Conservation (phyloP, 1,140 invertebrate species). For the Mylabris phalerata region DNA sequence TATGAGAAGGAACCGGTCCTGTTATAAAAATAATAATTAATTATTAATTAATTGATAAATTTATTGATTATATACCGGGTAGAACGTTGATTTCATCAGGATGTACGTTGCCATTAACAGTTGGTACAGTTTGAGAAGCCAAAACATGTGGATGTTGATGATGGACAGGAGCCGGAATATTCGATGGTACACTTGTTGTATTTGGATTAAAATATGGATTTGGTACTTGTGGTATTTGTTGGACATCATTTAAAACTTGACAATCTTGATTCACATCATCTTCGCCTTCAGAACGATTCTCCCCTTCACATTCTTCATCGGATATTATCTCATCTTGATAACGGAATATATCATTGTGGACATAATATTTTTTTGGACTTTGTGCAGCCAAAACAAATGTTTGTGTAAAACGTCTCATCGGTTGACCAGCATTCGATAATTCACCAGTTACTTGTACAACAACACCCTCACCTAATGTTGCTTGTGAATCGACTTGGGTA, state of each 20-base stretch:
- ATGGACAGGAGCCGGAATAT: constrained; percentile 20
- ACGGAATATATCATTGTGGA: constrained; percentile 97
- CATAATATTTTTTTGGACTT: constrained; percentile 94
- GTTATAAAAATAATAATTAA: background rate
- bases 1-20: constrained; percentile 24
- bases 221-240: constrained; percentile 28
- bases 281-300: constrained; percentile 59
- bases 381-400: constrained; percentile 94
- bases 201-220: constrained; percentile 27
- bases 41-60: background rate
- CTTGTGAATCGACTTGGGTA: constrained; percentile 75
- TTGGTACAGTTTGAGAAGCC: constrained; percentile 40
- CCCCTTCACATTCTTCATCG: constrained; percentile 62
- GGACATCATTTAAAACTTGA: constrained; percentile 31
- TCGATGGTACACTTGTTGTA: constrained; percentile 6
- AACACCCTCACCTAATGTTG: constrained; percentile 88
- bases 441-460: constrained; percentile 96
- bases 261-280: constrained; percentile 46
- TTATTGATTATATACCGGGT: background rate
- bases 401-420: constrained; percentile 95
- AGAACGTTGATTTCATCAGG: constrained; percentile 37
- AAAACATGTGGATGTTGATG: constrained; percentile 37
- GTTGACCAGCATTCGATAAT: constrained; percentile 90
- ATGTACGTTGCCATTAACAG: constrained; percentile 43
- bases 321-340: constrained; percentile 84